Evolutionary conservation across 2,113 vertebrate genomes (phyloP).

Genomic region (Oreochromis spilurus): DNA sequence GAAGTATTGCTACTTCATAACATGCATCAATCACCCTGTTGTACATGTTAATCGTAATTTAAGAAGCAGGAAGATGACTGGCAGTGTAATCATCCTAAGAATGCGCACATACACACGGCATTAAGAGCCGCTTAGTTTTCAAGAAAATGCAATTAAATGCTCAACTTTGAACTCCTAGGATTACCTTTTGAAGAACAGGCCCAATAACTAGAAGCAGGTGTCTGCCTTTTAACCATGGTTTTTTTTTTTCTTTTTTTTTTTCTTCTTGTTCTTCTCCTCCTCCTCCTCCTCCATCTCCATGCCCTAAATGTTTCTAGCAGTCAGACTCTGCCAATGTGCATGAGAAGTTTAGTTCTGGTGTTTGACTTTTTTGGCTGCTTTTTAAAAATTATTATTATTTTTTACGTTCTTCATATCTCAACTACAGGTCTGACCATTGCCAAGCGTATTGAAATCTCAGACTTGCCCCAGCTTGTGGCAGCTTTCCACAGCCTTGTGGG

Average conservation of each 20-base stretch:
- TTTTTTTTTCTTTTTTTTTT: background rate
- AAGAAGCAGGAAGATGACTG: slow-evolving; percentile 36
- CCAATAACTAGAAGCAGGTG: slow-evolving; percentile 39
- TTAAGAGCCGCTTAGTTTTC: background rate
- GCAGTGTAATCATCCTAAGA: background rate
- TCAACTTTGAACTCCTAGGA: background rate
- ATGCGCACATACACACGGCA: background rate
- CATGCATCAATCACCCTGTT: slow-evolving; percentile 40
- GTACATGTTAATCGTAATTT: slow-evolving; percentile 16
- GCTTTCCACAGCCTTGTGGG: slow-evolving; percentile 79
- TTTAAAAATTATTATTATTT: background rate
- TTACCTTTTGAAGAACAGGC: slow-evolving; percentile 25
- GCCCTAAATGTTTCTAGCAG: background rate
- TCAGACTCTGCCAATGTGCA: background rate
- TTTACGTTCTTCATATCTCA: background rate
- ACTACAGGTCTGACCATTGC: slow-evolving; percentile 76
- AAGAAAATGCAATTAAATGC: slow-evolving; percentile 9
- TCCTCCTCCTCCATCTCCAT: too few species aligned
- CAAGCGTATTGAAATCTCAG: slow-evolving; percentile 79
- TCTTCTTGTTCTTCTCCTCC: too few species aligned
- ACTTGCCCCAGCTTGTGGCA: slow-evolving; percentile 77
- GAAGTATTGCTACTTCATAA: slow-evolving; percentile 22
- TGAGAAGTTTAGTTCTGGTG: background rate
- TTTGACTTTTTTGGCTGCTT: background rate
- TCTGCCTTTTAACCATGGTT: background rate